These are phyloP conservation scores for Gila orcuttii DNA, from an alignment of 2,113 vertebrate species.

Conservation along the genomic window DNA sequence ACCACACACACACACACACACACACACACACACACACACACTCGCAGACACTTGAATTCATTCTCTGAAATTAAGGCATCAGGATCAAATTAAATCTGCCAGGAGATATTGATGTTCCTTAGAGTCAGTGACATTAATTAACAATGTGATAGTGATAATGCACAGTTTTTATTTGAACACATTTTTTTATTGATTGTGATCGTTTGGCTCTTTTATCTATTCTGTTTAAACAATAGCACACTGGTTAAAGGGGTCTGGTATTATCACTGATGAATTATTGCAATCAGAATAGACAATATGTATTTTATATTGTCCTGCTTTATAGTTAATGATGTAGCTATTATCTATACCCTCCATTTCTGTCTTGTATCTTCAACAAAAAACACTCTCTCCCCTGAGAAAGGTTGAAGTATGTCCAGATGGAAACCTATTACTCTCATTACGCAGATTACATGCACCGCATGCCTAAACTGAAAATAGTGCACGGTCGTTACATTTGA, in stretches of 20 bases:
- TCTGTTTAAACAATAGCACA: neutral
- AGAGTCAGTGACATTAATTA: slow-evolving; percentile 5
- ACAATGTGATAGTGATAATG: neutral
- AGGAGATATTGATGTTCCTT: slow-evolving; percentile 9
- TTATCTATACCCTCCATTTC: neutral
- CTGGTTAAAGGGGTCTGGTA: neutral
- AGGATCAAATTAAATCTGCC: slow-evolving; percentile 30
- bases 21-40: neutral
- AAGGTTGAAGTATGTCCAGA: slow-evolving; percentile 27
- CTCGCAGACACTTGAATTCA: slow-evolving; percentile 14
- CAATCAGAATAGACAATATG: neutral
- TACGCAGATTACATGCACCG: slow-evolving; percentile 31
- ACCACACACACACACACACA: neutral
- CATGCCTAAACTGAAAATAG: slow-evolving; percentile 56
- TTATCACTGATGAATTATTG: neutral
- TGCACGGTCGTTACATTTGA: slow-evolving; percentile 60
- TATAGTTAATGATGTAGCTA: slow-evolving; percentile 4
- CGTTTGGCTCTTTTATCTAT: slow-evolving; percentile 10
- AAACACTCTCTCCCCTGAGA: neutral
- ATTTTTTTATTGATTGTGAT: slow-evolving; percentile 13
- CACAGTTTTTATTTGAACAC: slow-evolving; percentile 4
- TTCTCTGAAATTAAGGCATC: slow-evolving; percentile 24
- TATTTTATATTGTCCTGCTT: neutral
- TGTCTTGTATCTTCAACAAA: slow-evolving; percentile 11
- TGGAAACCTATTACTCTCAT: slow-evolving; percentile 29